Conservation (phyloP, 2,888 invertebrate genomes). For the Pseudanteris insignis region DNA sequence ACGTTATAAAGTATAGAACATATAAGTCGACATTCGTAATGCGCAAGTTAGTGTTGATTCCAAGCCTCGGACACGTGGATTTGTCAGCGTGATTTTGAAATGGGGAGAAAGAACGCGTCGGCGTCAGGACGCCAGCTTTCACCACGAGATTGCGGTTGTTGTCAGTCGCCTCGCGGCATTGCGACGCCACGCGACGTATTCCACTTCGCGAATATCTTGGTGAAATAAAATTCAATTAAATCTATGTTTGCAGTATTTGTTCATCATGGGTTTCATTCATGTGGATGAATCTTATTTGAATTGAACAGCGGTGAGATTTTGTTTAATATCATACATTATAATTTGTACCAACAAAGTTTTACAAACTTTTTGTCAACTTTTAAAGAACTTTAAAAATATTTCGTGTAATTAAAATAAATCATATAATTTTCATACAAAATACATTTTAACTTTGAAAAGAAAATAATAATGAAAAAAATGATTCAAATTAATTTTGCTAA, state of each 20-base stretch:
- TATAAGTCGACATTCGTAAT: no score
- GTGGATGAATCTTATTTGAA: neutral
- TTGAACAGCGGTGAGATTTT: no score
- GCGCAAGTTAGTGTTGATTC: no score
- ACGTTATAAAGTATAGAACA: no score
- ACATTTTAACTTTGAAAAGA: no score
- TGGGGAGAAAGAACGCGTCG: conserved; percentile 23
- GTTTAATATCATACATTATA: no score
- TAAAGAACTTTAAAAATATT: no score
- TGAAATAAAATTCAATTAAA: conserved; percentile 1
- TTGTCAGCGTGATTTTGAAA: conserved; percentile 27
- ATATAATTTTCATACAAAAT: no score
- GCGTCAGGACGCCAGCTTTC: conserved; percentile 32
- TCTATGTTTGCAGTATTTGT: conserved; percentile 4
- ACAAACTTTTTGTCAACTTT: conserved; percentile 1
- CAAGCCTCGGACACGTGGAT: conserved; percentile 49
- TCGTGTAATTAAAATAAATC: no score
- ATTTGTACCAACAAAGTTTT: no score
- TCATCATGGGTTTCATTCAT: conserved; percentile 7
- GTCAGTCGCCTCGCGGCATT: conserved; percentile 56
- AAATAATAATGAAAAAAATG: no score
- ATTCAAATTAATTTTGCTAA: no score
- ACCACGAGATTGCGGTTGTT: conserved; percentile 13
- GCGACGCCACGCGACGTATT: conserved; percentile 41
- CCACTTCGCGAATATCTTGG: conserved; percentile 2